Base-by-base conservation (phyloP, 2,888 invertebrate species). In the Polydrusus pterygomalis region DNA sequence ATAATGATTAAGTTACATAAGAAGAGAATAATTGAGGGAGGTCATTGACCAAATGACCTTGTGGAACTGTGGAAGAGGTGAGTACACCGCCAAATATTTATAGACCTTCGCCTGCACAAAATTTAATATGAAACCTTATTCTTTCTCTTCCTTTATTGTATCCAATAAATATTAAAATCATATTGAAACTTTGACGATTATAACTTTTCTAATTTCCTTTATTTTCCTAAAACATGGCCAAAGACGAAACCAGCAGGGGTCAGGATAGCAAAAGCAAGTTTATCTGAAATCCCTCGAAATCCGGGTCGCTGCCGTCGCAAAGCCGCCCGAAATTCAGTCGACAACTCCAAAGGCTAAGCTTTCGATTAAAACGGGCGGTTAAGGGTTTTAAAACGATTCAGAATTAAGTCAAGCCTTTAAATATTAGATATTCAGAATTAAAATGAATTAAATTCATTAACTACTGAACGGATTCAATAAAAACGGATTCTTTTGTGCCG, bases 291-390 rank as follows among this genome's bases (percentile, higher is more conserved):
- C 75, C 71, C 68, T 54, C 62, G 67, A 70, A 76, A 76, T 76
- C 75, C 75, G 75, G 75, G 75, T 76, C 75, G 75, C 58, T 64
- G 74, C 74, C 74, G 74, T 75, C 70, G 74, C 75, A 76, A 76
- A 76, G 75, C 75, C 75, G 75, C 71, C 62, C 72, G 71, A 72
- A 76, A 76, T 76, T 76, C 75, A 76, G 75, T 76, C 75, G 75
- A 76, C 75, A 72, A 76, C 75, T 76, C 68, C 68, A 72, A 68
- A 71, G 75, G 71, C 67, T 72, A 75, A 76, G 75, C 75, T 76
- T 76, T 76, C 75, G 75, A 76, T 76, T 76, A 76, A 76, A 76
- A 72, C 68, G 60, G 68, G 40, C 68, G 71, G 75, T 72, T 76
- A 76, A 76, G 75, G 75, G 75, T 76, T 76, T 75, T 76, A 71